Evolutionary conservation across 2,113 vertebrate genomes (phyloP).

Genomic region (Poicephalus gulielmi): DNA sequence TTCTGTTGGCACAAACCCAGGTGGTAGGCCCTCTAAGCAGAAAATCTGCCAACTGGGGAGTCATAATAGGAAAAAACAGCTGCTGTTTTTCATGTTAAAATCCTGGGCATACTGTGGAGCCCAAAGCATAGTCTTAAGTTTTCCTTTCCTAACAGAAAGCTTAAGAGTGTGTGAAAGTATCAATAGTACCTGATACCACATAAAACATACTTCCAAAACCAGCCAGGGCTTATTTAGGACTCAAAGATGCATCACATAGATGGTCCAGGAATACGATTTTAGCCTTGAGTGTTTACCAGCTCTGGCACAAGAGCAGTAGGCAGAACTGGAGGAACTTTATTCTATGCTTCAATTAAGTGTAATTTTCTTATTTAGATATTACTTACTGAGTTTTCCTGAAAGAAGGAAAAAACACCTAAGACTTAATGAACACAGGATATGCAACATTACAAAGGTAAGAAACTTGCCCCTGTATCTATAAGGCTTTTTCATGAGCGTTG

Average conservation of each 20-base stretch:
- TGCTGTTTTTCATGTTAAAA: conserved; percentile 31
- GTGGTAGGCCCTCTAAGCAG: background rate
- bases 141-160: background rate
- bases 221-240: background rate
- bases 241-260: background rate
- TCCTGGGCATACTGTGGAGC: background rate
- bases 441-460: background rate
- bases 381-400: background rate
- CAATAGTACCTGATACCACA: background rate
- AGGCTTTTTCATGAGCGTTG: background rate
- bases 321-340: background rate
- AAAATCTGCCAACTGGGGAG: conserved; percentile 22
- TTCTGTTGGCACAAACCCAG: background rate
- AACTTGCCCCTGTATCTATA: background rate
- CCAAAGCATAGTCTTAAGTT: background rate
- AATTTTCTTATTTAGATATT: background rate
- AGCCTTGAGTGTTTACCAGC: background rate
- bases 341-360: background rate
- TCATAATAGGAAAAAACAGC: conserved; percentile 13
- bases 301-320: background rate
- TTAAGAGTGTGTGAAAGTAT: background rate
- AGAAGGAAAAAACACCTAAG: background rate
- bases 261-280: background rate
- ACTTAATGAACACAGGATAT: background rate
- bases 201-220: background rate